Percentiles rank a stretch among this genome's conserved stretches.
Conservation (phyloP, 2,113 vertebrate genomes). For the Calyptomena viridis region DNA sequence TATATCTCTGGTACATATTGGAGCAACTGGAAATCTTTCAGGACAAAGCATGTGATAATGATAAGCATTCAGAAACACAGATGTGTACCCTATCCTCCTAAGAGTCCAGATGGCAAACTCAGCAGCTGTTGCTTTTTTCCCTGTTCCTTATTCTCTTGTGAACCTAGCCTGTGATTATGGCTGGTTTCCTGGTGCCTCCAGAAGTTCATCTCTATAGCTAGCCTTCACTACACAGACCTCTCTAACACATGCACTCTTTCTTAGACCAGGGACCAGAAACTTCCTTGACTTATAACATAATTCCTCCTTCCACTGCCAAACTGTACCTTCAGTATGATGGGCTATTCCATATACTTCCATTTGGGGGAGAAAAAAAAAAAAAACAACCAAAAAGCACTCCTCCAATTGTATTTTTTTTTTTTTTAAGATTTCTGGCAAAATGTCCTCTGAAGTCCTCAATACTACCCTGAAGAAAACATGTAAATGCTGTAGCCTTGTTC, state of each 20-base stretch:
- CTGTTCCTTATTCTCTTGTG: background rate
- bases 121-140: background rate
- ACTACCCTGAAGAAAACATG: background rate
- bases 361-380: background rate
- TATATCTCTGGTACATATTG: background rate
- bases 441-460: background rate
- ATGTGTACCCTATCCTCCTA: background rate
- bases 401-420: background rate
- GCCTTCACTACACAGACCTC: background rate
- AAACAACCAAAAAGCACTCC: background rate
- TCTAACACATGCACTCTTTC: background rate
- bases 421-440: background rate
- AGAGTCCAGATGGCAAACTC: background rate
- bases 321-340: background rate
- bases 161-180: background rate
- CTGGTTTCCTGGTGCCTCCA: background rate
- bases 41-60: background rate
- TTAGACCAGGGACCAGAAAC: background rate
- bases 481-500: background rate
- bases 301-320: background rate
- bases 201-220: background rate
- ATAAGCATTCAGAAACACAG: background rate
- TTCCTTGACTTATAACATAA: background rate
- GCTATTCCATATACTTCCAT: background rate
- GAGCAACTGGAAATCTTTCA: background rate